Conservation (phyloP, 2,888 invertebrate genomes). For the Drosophila dives region DNA sequence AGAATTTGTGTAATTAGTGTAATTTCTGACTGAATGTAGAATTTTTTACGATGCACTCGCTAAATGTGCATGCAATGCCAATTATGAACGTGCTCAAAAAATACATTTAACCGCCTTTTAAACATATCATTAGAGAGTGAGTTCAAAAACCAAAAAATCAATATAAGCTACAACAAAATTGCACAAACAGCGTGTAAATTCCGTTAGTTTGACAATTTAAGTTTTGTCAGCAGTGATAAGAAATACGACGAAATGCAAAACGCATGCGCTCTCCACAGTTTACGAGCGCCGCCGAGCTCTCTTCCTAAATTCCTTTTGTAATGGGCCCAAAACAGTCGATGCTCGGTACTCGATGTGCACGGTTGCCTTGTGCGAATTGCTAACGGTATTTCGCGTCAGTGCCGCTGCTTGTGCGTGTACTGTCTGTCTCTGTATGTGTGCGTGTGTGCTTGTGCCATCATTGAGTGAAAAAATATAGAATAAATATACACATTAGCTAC, state of each 20-base stretch:
- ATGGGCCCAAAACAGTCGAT: conserved; percentile 64
- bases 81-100: neutral
- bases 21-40: conserved; percentile 44
- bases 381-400: conserved; percentile 55
- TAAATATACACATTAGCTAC: conserved; percentile 50
- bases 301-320: conserved; percentile 40
- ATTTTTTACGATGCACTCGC: neutral
- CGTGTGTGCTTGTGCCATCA: conserved; percentile 38
- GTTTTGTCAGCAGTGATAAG: conserved; percentile 65
- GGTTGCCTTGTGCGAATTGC: conserved; percentile 49
- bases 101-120: neutral
- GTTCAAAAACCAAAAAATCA: conserved; percentile 63
- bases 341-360: conserved; percentile 72
- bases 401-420: conserved; percentile 68
- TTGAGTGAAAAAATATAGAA: conserved; percentile 46
- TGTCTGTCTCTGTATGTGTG: conserved; percentile 39
- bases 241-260: conserved; percentile 30
- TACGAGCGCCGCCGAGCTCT: conserved; percentile 16
- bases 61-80: neutral
- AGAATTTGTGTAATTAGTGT: conserved; percentile 20
- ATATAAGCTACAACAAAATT: conserved; percentile 48
- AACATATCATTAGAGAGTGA: conserved; percentile 25
- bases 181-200: conserved; percentile 70
- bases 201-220: conserved; percentile 71
- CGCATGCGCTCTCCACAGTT: conserved; percentile 61